Evolutionary conservation across 2,888 invertebrate genomes (phyloP), one percentile per base, ranked within the genome.

Genomic region (Gastrophysa polygoni): DNA sequence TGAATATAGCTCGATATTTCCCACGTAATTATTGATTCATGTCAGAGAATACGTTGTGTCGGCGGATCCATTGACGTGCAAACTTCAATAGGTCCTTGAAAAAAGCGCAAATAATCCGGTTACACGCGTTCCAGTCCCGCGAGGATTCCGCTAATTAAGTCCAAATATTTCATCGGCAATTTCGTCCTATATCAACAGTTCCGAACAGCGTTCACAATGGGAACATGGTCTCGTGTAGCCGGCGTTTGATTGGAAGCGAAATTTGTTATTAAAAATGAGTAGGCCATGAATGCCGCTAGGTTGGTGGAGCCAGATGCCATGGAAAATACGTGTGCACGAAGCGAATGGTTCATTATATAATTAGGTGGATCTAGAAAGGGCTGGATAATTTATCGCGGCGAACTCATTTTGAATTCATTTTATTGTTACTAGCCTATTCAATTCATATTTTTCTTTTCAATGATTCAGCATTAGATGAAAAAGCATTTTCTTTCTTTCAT

Each of bases 271-370:
- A 67, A 68, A 67, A 68, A 63, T 55, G 18, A 60, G 38, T 49
- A 20, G 28, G 51, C 59, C 63, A 29, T 29, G 34, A 55, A 56
- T 52, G 44, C 51, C 51, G 47, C 47, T 34, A 50, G 66, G 38
- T 3, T n/a, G 2, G 1, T 38, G 4, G 14, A 38, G 38, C 38
- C 38, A 38, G 38, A 38, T 38, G 38, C 1, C 6, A 38, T 38
- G 14, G 2, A 38, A 14, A 61, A 61, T 57, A 55, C 61, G 63
- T 61, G 66, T 68, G 68, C 63, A 67, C 47, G 47, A 43, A 67
- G 62, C 72, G 71, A 69, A 73, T 71, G 73, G 71, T 68, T 60
- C 68, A 70, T 73, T 67, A 72, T 71, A 73, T 70, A 70, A 71
- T 69, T 67, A 64, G 67, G 65, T 60, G 57, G 44, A 63, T 62